Percentiles rank a stretch among this genome's conserved stretches.
Evolutionary conservation across 1,140 invertebrate species (phyloP).

Genomic region (Protaetia brevitarsis): DNA sequence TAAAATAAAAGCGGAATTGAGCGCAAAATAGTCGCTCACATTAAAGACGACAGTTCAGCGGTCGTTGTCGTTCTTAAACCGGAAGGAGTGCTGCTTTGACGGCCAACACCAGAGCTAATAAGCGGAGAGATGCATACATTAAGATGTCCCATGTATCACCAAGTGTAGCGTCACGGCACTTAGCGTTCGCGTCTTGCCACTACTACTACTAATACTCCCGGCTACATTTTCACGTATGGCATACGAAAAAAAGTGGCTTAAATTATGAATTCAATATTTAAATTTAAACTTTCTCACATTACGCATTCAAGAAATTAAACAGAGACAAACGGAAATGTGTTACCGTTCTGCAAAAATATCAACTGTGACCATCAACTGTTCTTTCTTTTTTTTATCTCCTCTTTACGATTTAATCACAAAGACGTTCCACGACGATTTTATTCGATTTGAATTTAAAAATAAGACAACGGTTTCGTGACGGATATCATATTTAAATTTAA

Average conservation of each 20-base stretch:
- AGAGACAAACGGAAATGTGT: slow-evolving; percentile 3
- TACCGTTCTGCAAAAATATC: slow-evolving; percentile 11
- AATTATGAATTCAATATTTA: slow-evolving; percentile 16
- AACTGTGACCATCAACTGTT: slow-evolving; percentile 7
- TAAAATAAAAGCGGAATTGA: too few species aligned
- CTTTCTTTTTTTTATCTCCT: too few species aligned
- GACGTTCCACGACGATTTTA: too few species aligned
- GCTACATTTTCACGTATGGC: background rate
- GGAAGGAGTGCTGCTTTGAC: slow-evolving; percentile 39
- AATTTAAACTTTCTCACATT: slow-evolving; percentile 17
- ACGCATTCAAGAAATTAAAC: slow-evolving; percentile 2
- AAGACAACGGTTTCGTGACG: too few species aligned
- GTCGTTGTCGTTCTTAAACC: slow-evolving; percentile 37
- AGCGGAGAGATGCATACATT: slow-evolving; percentile 39
- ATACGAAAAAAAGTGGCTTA: background rate
- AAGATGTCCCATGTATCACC: slow-evolving; percentile 33
- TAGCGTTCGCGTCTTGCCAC: slow-evolving; percentile 16
- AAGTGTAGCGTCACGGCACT: slow-evolving; percentile 31
- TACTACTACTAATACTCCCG: background rate
- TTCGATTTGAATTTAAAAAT: too few species aligned
- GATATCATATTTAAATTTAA: too few species aligned
- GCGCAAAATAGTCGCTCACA: background rate
- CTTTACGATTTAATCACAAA: too few species aligned
- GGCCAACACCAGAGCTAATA: slow-evolving; percentile 39
- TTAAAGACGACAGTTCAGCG: slow-evolving; percentile 20